These are phyloP conservation scores for Potamilus streckersoni DNA, from an alignment of 1,140 invertebrate genomes.

Conservation along the genomic window DNA sequence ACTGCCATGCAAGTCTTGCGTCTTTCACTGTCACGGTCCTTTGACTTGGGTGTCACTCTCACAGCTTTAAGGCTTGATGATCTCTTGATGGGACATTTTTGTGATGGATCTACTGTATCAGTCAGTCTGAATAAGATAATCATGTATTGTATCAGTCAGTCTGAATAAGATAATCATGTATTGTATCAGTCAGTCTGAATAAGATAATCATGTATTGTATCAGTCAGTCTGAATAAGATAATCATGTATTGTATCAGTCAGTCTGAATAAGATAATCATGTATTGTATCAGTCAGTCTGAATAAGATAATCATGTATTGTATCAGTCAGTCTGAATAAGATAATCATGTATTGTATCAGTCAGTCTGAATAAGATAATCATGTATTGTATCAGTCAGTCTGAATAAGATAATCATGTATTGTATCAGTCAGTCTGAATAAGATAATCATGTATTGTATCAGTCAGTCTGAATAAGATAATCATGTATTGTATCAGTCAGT, in stretches of 20 bases:
- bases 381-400: conserved; percentile 4
- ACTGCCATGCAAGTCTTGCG: conserved; percentile 57
- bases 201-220: background rate
- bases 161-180: too few relatives aligned
- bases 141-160: conserved; percentile 8
- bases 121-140: background rate
- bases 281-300: conserved; percentile 3
- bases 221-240: background rate
- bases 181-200: conserved; percentile 1
- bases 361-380: background rate
- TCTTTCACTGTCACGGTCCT: conserved; percentile 43
- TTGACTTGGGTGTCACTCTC: conserved; percentile 34
- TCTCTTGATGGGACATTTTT: conserved; percentile 39
- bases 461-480: background rate
- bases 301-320: background rate
- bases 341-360: background rate
- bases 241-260: conserved; percentile 6
- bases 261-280: background rate
- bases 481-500: conserved; percentile 8
- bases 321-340: background rate
- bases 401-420: background rate
- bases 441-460: background rate
- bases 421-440: background rate
- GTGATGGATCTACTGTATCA: conserved; percentile 7
- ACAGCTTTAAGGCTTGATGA: conserved; percentile 56